Evolutionary conservation across 2,888 invertebrate genomes (phyloP).

Genomic region (Maniola hyperantus): DNA sequence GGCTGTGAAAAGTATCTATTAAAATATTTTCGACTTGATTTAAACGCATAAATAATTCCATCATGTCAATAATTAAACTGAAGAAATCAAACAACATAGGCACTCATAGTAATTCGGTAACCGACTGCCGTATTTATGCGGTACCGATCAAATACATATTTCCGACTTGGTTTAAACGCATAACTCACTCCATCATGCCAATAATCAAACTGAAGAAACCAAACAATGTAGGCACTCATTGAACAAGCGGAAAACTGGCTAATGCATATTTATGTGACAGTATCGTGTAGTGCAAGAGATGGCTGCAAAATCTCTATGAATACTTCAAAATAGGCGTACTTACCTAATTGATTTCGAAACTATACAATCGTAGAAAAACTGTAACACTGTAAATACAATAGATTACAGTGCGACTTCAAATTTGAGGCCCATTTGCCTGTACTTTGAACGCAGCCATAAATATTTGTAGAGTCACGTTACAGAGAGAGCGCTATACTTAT

Average conservation of each 20-base stretch:
- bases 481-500: too few relatives aligned
- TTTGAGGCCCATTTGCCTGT: too few relatives aligned
- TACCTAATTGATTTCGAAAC: too few relatives aligned
- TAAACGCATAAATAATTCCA: slow-evolving; percentile 30
- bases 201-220: slow-evolving; percentile 38
- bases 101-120: slow-evolving; percentile 13
- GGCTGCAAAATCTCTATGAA: neutral
- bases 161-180: slow-evolving; percentile 25
- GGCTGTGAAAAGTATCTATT: neutral
- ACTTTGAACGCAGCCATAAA: too few relatives aligned
- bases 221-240: slow-evolving; percentile 14
- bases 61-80: slow-evolving; percentile 39
- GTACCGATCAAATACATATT: neutral
- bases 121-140: slow-evolving; percentile 28
- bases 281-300: slow-evolving; percentile 43
- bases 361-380: too few relatives aligned
- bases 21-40: slow-evolving; percentile 18
- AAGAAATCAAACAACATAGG: slow-evolving; percentile 22
- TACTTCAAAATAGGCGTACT: neutral
- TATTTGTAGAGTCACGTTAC: too few relatives aligned
- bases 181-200: slow-evolving; percentile 31
- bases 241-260: slow-evolving; percentile 12
- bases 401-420: neutral
- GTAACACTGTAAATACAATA: neutral
- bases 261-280: slow-evolving; percentile 37